Evolutionary conservation across 2,113 vertebrate species (phyloP).

Genomic region (Macaca mulatta): DNA sequence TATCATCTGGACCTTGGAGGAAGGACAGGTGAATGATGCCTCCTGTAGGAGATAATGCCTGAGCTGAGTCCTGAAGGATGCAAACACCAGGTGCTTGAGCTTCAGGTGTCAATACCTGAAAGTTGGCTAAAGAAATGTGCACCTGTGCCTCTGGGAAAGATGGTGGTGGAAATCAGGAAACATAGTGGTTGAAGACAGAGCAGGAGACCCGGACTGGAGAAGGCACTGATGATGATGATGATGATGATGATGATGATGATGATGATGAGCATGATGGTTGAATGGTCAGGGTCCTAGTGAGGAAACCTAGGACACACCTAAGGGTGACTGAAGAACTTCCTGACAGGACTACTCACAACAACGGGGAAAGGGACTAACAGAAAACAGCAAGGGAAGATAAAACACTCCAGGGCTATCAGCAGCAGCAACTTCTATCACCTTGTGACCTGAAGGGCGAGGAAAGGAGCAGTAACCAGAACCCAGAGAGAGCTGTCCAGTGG

Average conservation of each 20-base stretch:
- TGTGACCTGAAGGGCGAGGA: not conserved
- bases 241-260: not conserved
- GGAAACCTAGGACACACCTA: not conserved
- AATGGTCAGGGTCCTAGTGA: not conserved
- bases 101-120: not conserved
- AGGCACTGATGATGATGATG: not conserved
- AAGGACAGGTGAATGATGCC: not conserved
- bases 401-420: not conserved
- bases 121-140: not conserved
- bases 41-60: not conserved
- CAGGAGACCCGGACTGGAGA: not conserved
- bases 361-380: not conserved
- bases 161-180: not conserved
- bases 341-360: not conserved
- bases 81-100: not conserved
- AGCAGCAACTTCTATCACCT: not conserved
- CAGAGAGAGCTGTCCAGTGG: accelerated
- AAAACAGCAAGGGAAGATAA: not conserved
- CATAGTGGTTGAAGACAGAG: not conserved
- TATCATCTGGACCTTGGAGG: not conserved
- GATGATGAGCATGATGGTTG: not conserved
- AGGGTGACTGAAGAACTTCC: not conserved
- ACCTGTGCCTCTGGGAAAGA: not conserved
- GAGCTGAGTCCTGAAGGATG: not conserved
- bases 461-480: not conserved